These are phyloP conservation scores for Mimumesa dahlbomi DNA, from an alignment of 2,888 invertebrate species.

Conservation along the genomic window DNA sequence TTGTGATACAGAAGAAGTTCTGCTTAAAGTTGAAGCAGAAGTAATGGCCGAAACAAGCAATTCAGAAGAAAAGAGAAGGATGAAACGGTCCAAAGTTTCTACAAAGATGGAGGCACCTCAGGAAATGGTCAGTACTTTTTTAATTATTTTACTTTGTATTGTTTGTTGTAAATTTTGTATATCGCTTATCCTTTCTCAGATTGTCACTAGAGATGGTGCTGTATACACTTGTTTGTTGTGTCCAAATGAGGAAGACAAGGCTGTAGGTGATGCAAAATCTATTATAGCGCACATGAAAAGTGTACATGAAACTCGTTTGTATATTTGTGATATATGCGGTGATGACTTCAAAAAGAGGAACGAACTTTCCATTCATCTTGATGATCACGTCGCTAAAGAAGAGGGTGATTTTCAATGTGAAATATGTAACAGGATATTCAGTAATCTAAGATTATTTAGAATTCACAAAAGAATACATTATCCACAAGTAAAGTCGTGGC, in stretches of 20 bases:
- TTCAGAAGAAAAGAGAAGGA: conserved; percentile 43
- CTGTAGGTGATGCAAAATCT: conserved; percentile 82
- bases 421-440: conserved; percentile 84
- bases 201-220: conserved; percentile 77
- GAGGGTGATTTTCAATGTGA: conserved; percentile 86
- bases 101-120: conserved; percentile 44
- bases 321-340: conserved; percentile 88
- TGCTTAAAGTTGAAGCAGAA: conserved; percentile 49
- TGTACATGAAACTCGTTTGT: conserved; percentile 84
- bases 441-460: conserved; percentile 83
- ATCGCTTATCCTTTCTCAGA: conserved; percentile 49
- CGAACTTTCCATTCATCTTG: conserved; percentile 85
- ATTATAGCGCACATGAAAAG: conserved; percentile 85
- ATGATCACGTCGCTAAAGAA: conserved; percentile 84
- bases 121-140: conserved; percentile 49
- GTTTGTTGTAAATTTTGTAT: neutral
- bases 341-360: conserved; percentile 84
- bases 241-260: conserved; percentile 76
- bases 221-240: conserved; percentile 83
- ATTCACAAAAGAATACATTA: conserved; percentile 86
- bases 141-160: neutral
- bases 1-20: conserved; percentile 37
- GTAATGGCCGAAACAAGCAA: conserved; percentile 35
- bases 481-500: conserved; percentile 84
- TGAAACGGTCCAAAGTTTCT: conserved; percentile 47